phyloP scores from a whole-genome alignment of 2,888 invertebrate species.

The Alloscopus bannaensis region DNA sequence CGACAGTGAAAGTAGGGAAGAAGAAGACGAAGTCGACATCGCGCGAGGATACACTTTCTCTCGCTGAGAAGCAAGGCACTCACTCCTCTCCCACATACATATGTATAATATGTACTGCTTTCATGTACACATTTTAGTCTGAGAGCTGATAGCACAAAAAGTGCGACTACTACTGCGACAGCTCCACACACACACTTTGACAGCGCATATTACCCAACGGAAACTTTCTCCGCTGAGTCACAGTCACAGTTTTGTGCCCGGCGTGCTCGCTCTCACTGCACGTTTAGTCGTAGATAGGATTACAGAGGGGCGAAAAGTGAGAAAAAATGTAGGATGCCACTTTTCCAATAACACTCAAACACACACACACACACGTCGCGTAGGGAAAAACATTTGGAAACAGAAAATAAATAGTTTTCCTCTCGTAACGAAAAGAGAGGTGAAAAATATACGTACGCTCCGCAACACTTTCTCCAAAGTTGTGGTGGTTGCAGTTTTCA shows the following conservation, averaged over 20 bases:
- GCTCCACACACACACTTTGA: constrained; percentile 14
- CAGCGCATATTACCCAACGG: constrained; percentile 37
- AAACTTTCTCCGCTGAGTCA: constrained; percentile 18
- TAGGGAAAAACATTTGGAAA: no score
- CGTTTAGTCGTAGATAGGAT: background rate
- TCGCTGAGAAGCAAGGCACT: background rate
- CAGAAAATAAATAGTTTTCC: no score
- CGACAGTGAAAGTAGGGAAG: background rate
- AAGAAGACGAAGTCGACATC: background rate
- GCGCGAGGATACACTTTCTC: constrained; percentile 1
- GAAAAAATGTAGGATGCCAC: background rate
- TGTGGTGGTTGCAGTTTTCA: no score
- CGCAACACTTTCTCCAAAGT: no score
- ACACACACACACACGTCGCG: no score
- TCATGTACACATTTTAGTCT: no score
- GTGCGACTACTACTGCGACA: background rate
- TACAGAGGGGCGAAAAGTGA: background rate
- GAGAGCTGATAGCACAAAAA: no score
- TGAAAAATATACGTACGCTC: no score
- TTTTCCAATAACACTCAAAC: no score
- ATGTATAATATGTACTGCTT: no score
- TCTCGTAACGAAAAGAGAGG: no score
- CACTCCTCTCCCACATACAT: no score
- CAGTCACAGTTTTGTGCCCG: constrained; percentile 23
- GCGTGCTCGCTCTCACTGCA: constrained; percentile 33